Base-by-base conservation (phyloP, 2,888 invertebrate species). In the Charanyca ferruginea region DNA sequence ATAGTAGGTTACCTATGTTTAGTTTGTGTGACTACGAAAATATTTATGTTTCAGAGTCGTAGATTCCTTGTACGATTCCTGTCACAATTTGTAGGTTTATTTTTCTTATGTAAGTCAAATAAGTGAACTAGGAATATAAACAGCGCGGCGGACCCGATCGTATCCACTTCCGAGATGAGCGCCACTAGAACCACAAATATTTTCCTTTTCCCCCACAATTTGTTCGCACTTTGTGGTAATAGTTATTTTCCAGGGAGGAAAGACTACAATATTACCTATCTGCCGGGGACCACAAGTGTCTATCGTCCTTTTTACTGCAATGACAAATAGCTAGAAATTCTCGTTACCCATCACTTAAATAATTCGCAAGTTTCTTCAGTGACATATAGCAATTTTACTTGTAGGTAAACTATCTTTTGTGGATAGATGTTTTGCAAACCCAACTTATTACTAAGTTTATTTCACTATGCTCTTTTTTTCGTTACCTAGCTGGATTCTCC, bases 31-130 rank as follows among this genome's bases (percentile, higher is more conserved):
- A 41, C 51, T 48, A 48, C 25, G 7, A 60, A 72, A 63, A 70
- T 73, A 66, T 78, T 71, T 73, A 48, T 49, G 38, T 28, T 49
- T 23, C 23, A 41, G 32, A 52, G 23, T 49, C 32, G 57, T 51
- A 49, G 51, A 23, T 63, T 22, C 20, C 28, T 38, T 51, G 47
- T 61, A 53, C 47, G 55, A 42, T 42, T 49, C 48, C 25, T 53
- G 64, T 51, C 32, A 57, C 67, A 61, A 77, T 79, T 72, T 60
- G 72, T 65, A 51, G 61, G 62, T 63, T 69, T 78, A 65, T 72
- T 79, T 78, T 76, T 66, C 73, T 77, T 74, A 79, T 80, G 62
- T 71, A 71, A 71, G 73, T 80, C 80, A 77, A 80, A 80, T 80
- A 79, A 67, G 66, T 63, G 54, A 60, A 63, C 68, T 74, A 68